These are phyloP conservation scores for Pongo pygmaeus DNA, from an alignment of 2,113 vertebrate genomes.

Conservation along the genomic window DNA sequence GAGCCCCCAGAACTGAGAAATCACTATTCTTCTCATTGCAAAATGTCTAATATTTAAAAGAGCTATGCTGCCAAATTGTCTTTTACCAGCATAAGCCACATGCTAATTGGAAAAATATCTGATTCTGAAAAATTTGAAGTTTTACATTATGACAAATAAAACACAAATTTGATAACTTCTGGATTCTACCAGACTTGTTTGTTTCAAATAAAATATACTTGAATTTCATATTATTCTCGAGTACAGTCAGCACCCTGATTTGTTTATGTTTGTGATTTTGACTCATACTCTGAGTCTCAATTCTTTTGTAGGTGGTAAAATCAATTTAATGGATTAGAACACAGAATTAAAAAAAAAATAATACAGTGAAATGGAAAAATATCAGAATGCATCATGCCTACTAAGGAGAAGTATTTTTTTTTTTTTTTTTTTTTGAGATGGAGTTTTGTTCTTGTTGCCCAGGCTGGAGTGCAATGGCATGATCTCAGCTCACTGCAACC, in stretches of 20 bases:
- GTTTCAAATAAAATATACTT: not conserved
- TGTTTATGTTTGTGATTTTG: not conserved
- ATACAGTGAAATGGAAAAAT: conserved; percentile 12
- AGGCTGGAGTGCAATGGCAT: too few species aligned
- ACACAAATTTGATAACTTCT: not conserved
- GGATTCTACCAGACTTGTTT: not conserved
- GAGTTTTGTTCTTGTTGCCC: too few species aligned
- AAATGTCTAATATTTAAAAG: not conserved
- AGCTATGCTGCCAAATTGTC: not conserved
- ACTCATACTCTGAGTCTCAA: not conserved
- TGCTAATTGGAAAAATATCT: not conserved
- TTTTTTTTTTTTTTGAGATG: too few species aligned
- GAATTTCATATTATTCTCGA: not conserved
- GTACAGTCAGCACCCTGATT: not conserved
- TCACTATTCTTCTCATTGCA: not conserved
- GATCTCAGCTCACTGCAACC: too few species aligned
- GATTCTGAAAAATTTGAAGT: not conserved
- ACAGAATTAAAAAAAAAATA: not conserved
- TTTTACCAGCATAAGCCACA: not conserved
- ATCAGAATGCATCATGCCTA: not conserved
- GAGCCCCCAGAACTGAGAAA: not conserved
- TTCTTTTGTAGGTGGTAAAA: not conserved
- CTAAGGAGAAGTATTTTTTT: not conserved
- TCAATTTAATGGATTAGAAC: not conserved
- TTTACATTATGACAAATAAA: conserved; percentile 7